Percentiles rank a stretch among this genome's conserved stretches.
Conservation (phyloP, 2,888 invertebrate genomes). For the Baccha elongata region DNA sequence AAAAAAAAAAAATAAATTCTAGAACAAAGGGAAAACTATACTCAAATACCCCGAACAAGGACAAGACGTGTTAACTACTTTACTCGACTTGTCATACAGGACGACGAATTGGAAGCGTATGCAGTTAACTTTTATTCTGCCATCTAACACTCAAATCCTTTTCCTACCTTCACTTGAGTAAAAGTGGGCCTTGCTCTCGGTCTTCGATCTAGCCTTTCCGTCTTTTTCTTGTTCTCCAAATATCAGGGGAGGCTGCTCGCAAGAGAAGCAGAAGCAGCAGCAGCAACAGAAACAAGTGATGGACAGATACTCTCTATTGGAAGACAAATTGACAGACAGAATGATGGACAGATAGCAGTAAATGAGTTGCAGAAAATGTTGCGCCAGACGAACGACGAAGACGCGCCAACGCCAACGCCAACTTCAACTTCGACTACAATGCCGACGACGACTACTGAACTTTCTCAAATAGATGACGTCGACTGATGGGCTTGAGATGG, state of each 20-base stretch:
- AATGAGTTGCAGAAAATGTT: conserved; percentile 81
- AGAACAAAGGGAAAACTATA: conserved; percentile 30
- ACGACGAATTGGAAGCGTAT: conserved; percentile 71
- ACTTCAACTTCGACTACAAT: conserved; percentile 13
- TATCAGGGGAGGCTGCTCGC: conserved; percentile 41
- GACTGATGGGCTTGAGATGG: conserved; percentile 67
- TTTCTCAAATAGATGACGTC: conserved; percentile 66
- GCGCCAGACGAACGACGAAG: conserved; percentile 55
- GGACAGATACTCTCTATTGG: conserved; percentile 73
- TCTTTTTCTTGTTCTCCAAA: conserved; percentile 56
- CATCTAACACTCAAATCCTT: conserved; percentile 21
- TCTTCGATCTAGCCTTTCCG: conserved; percentile 55
- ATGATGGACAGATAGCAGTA: conserved; percentile 82
- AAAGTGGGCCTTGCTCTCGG: conserved; percentile 14
- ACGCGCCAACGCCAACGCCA: conserved; percentile 33
- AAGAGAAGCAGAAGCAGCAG: neutral
- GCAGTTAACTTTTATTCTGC: conserved; percentile 69
- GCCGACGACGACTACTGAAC: conserved; percentile 47
- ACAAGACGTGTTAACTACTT: conserved; percentile 72
- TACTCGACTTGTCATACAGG: conserved; percentile 65
- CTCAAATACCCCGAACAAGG: conserved; percentile 41
- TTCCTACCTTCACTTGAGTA: neutral
- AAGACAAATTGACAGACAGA: conserved; percentile 82
- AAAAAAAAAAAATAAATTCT: conserved; percentile 31
- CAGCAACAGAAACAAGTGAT: conserved; percentile 58